Evolutionary conservation across 2,113 vertebrate species (phyloP).

Genomic region (Sylvietta virens): DNA sequence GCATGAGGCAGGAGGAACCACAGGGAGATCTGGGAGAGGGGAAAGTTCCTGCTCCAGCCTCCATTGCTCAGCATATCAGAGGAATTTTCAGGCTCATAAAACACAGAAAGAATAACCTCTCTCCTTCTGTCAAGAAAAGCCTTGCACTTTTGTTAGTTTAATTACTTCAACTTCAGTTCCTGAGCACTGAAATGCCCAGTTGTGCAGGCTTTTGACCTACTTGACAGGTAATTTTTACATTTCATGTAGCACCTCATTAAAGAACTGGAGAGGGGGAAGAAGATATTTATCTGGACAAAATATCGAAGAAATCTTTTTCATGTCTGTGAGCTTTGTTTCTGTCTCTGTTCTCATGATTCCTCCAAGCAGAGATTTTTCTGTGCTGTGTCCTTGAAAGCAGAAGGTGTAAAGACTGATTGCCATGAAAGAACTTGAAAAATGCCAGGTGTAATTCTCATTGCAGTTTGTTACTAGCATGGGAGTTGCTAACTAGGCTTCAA

Average conservation of each 20-base stretch:
- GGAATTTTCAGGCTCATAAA: not conserved
- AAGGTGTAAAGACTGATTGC: not conserved
- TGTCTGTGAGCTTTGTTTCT: not conserved
- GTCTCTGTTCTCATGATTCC: not conserved
- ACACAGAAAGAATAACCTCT: not conserved
- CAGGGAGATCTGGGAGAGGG: not conserved
- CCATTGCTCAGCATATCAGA: not conserved
- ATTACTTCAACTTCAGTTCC: not conserved
- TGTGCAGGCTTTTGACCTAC: conserved; percentile 21
- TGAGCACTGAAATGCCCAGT: not conserved
- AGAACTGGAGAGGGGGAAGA: not conserved
- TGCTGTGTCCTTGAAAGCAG: conserved; percentile 11
- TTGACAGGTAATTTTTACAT: conserved; percentile 1
- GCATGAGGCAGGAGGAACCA: not conserved
- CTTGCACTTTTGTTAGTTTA: not conserved
- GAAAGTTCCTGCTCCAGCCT: not conserved
- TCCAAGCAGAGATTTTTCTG: not conserved
- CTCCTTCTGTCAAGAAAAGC: not conserved
- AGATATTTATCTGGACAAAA: not conserved
- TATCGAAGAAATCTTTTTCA: not conserved
- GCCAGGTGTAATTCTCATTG: not conserved
- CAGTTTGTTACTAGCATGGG: not conserved
- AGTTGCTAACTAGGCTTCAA: not conserved
- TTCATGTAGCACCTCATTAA: not conserved
- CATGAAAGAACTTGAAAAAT: not conserved